phyloP scores from a whole-genome alignment of 2,113 vertebrate genomes.

The Xyrauchen texanus region DNA sequence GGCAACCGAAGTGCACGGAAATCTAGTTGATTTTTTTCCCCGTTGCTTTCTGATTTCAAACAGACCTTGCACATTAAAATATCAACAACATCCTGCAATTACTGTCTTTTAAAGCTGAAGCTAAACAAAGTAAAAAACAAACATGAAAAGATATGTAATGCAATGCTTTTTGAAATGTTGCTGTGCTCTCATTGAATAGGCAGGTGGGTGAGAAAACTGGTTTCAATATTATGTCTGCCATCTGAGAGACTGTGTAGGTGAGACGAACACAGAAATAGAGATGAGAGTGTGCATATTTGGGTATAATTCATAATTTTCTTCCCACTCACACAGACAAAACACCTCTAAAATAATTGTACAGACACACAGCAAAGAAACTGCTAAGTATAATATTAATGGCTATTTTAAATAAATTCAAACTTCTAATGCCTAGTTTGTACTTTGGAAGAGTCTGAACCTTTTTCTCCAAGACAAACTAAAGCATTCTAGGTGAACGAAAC shows the following conservation, averaged over 20 bases:
- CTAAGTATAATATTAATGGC: too few species aligned
- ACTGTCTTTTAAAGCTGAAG: background rate
- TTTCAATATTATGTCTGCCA: slow-evolving; percentile 2
- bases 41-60: background rate
- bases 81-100: background rate
- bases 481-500: too few species aligned
- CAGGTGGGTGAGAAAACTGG: background rate
- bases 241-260: slow-evolving; percentile 30
- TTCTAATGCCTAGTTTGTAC: too few species aligned
- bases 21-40: too few species aligned
- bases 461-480: too few species aligned
- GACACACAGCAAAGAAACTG: background rate
- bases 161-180: background rate
- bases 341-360: background rate
- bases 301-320: slow-evolving; percentile 34
- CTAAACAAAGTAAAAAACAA: background rate
- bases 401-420: too few species aligned
- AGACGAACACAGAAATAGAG: slow-evolving; percentile 24
- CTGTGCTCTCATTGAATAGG: background rate
- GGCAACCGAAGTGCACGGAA: too few species aligned
- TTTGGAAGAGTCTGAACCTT: too few species aligned
- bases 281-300: slow-evolving; percentile 6
- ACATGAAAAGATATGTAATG: background rate
- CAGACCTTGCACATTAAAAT: too few species aligned
- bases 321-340: slow-evolving; percentile 22